Percentiles rank a stretch among this genome's conserved stretches.
phyloP scores from a whole-genome alignment of 2,888 invertebrate genomes.

The Urechis unicinctus region DNA sequence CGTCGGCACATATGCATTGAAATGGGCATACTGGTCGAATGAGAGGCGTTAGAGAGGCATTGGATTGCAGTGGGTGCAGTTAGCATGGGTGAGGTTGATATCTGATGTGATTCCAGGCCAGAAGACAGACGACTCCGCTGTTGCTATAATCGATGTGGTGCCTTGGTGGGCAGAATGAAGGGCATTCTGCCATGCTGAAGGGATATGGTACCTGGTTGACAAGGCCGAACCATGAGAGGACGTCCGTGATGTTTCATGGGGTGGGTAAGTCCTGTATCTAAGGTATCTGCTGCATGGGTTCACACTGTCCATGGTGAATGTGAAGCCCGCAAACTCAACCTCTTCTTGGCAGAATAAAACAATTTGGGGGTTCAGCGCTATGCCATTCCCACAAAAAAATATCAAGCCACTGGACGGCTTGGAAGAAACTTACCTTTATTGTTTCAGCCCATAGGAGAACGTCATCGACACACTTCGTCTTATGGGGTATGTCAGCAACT shows the following conservation, averaged over 20 bases:
- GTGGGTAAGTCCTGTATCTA: constrained; percentile 23
- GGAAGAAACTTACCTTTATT: constrained; percentile 21
- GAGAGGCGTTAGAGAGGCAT: constrained; percentile 21
- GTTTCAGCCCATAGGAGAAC: too few relatives aligned
- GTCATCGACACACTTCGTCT: constrained; percentile 27
- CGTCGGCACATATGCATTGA: constrained; percentile 12
- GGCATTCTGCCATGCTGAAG: constrained; percentile 24
- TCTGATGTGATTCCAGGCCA: constrained; percentile 27
- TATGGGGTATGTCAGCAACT: constrained; percentile 25
- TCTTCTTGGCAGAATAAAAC: constrained; percentile 20
- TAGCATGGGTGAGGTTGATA: constrained; percentile 7
- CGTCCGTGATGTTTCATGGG: constrained; percentile 21
- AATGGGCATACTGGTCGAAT: constrained; percentile 21
- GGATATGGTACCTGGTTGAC: constrained; percentile 25
- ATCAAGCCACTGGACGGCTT: constrained; percentile 22
- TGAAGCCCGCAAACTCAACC: constrained; percentile 27
- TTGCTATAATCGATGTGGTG: constrained; percentile 20
- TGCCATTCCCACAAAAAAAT: constrained; percentile 14
- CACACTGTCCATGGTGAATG: constrained; percentile 20
- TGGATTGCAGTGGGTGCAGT: too few relatives aligned
- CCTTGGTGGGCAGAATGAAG: constrained; percentile 30
- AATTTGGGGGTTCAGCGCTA: constrained; percentile 26
- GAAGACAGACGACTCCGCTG: constrained; percentile 25
- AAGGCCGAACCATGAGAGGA: constrained; percentile 27
- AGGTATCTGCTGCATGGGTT: constrained; percentile 22